Conservation (phyloP, 2,113 vertebrate genomes). For the Heterotilapia buettikoferi region DNA sequence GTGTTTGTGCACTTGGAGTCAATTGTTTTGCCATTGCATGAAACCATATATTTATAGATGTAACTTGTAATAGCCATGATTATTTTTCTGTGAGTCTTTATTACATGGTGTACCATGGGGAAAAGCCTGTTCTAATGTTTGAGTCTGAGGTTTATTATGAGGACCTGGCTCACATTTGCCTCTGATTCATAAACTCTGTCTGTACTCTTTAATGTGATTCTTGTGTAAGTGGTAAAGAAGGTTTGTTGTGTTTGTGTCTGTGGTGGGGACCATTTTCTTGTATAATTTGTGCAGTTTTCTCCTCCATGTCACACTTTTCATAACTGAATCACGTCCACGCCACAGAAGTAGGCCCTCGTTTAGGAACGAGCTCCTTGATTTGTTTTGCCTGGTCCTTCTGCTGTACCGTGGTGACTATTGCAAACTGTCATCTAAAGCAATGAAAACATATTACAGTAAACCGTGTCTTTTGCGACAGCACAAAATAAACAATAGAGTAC, state of each 20-base stretch:
- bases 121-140: not conserved
- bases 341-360: not conserved
- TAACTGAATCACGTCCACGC: not conserved
- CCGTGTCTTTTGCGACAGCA: not conserved
- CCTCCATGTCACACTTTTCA: not conserved
- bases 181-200: not conserved
- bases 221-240: not conserved
- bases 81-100: not conserved
- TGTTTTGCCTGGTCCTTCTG: not conserved
- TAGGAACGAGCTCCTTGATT: not conserved
- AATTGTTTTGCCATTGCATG: not conserved
- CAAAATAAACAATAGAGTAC: not conserved
- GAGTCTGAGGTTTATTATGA: not conserved
- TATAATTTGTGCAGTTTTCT: not conserved
- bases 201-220: not conserved
- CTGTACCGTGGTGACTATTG: not conserved
- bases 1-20: not conserved
- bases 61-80: not conserved
- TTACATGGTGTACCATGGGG: not conserved
- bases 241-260: not conserved
- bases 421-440: not conserved
- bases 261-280: not conserved
- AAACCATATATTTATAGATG: not conserved
- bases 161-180: not conserved
- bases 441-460: not conserved